Evolutionary conservation across 92 coral and sea anemone genomes (phyloP), one percentile per base, ranked within the genome.

Genomic region (Siderastrea radians): DNA sequence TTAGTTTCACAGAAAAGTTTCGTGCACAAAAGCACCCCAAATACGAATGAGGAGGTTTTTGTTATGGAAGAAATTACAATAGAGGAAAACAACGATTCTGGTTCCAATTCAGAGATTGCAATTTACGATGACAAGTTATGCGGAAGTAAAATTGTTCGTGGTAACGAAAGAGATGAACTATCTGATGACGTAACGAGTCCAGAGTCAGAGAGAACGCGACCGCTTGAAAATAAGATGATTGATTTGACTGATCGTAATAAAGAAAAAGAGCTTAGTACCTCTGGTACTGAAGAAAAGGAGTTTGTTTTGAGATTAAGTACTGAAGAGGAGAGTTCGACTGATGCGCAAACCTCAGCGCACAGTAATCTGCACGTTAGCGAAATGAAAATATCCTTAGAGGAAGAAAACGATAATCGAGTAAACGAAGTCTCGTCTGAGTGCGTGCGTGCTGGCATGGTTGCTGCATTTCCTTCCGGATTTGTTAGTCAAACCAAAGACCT

Each of bases 271-370:
- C 11, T 19, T n/a, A 59, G 57, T 6, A 46, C 54, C 6, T 3
- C 14, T 6, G 8, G 26, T 38, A 3, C 51, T 47, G 86, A 70
- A 17, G 46, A 45, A 60, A 48, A 7, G 16, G 86, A 70, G 48
- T 69, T 82, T 57, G 38, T 71, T 49, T 48, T 82, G 6, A 58
- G 26, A n/a, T 17, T 70, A 44, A 82, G 67, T 70, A 12, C 58
- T 19, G 78, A 62, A 61, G 69, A 69, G n/a, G 44, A 82, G 11
- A 70, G 16, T 46, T 70, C 52, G 15, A n/a, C 16, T 1, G 38
- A n/a, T 12, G 16, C 3, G 50, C 78, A 71, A 5, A 44, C 45
- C 15, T n/a, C 61, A 26, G 64, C 7, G 1, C 63, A 10, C 52
- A 16, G 51, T 6, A 52, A 81, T 13, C 15, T 19, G 62, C 47